phyloP scores from a whole-genome alignment of 2,113 vertebrate species.

The Aramus guarauna region DNA sequence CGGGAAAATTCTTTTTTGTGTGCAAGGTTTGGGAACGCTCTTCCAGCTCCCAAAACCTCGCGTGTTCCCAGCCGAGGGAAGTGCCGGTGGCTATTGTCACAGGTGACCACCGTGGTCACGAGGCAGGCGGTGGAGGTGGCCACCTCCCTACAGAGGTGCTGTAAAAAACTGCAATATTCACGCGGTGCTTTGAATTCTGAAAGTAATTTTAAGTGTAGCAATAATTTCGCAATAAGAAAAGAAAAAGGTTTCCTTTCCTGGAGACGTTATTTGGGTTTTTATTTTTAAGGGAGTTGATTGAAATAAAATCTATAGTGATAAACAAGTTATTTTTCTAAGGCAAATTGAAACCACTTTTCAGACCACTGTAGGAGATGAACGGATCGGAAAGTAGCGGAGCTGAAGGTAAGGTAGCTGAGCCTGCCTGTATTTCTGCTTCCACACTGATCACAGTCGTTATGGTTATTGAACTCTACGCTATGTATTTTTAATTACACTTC shows the following conservation, averaged over 20 bases:
- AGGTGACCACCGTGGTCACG: fast-evolving
- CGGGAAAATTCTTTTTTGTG: background rate
- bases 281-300: background rate
- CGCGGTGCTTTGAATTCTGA: background rate
- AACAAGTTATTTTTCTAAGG: background rate
- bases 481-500: background rate
- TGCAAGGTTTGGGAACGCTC: background rate
- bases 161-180: too few relatives aligned
- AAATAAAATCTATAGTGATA: background rate
- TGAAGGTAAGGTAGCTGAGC: background rate
- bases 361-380: background rate
- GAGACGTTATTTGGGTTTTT: background rate
- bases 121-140: background rate
- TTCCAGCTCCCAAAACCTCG: background rate
- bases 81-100: background rate
- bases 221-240: background rate
- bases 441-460: fast-evolving
- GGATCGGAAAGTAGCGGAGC: background rate
- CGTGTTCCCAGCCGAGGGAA: fast-evolving
- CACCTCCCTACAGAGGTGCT: fast-evolving
- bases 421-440: background rate
- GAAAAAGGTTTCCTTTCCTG: background rate
- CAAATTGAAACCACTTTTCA: background rate
- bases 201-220: background rate
- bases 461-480: background rate